Evolutionary conservation across 1,140 invertebrate species (phyloP), one percentile per base, ranked within the genome.

Genomic region (Papilio helenus): DNA sequence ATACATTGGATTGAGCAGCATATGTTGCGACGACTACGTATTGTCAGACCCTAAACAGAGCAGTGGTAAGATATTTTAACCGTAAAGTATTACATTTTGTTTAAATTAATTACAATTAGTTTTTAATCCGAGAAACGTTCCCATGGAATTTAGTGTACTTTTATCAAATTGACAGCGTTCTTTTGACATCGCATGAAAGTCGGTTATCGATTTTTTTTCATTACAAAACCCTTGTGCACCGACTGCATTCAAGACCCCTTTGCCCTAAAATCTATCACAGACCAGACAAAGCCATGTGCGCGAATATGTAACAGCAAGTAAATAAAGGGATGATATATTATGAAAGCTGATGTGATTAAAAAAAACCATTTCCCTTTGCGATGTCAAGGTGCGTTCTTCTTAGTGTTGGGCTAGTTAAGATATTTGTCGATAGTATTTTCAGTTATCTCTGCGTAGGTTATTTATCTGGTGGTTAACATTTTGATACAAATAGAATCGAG

Each of bases 281-380:
- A 80, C 46, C 84, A 86, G 87, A 92, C 88, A 92, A 92, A 90
- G 90, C 87, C 85, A 76, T 81, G 84, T 90, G 87, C 87, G 92
- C 92, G 90, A 91, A 94, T 94, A 92, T 94, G 91, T 92, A 90
- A 85, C 91, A 87, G 87, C 83, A 84, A 89, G 86, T 92, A 92
- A 93, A 93, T 92, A 93, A 92, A 92, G 92, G 92, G 92, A 94
- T 92, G 92, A 93, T 93, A 90, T 92, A 93, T 93, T 91, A 91
- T 93, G 87, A 90, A 89, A 83, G 83, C 79, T 90, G 89, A 92
- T 89, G 90, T 94, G 90, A 93, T 92, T 91, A 90, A 94, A 94
- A 91, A 92, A 93, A 93, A 89, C 86, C 81, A 93, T 93, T 93
- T 93, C 92, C 92, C 89, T 93, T 94, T 89, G 89, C 88, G 86